Evolutionary conservation across 2,888 invertebrate genomes (phyloP).

Genomic region (Tachina lurida): DNA sequence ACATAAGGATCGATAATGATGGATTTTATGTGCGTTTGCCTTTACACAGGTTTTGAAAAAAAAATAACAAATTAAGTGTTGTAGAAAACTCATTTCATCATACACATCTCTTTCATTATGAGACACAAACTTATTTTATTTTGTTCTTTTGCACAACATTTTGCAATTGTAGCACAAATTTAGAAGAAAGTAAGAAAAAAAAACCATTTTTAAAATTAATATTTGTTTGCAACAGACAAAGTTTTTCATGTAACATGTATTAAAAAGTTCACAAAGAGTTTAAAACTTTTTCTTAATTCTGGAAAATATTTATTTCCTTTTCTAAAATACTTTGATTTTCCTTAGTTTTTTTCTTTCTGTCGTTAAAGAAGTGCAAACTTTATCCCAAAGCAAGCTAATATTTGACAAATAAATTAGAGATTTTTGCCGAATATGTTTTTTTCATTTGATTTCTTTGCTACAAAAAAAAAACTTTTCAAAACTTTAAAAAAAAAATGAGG

Average conservation of each 20-base stretch:
- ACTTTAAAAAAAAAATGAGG: no score
- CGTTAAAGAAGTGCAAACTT: not conserved
- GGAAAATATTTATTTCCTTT: not conserved
- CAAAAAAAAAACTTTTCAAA: not conserved
- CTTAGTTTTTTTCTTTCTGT: not conserved
- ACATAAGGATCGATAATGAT: constrained; percentile 40
- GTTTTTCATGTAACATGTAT: constrained; percentile 17
- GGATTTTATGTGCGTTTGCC: not conserved
- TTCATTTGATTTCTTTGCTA: not conserved
- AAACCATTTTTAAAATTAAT: constrained; percentile 17
- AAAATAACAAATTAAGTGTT: not conserved
- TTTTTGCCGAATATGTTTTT: not conserved
- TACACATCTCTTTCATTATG: no score
- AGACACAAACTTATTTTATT: not conserved
- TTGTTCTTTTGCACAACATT: not conserved
- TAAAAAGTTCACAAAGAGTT: constrained; percentile 29
- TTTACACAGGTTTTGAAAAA: not conserved
- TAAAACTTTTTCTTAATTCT: constrained; percentile 29
- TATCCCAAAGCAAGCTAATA: constrained; percentile 21
- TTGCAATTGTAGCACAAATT: constrained; percentile 23
- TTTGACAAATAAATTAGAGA: constrained; percentile 1
- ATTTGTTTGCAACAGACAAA: constrained; percentile 22
- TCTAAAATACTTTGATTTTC: not conserved
- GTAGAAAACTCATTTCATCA: not conserved
- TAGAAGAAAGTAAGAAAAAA: not conserved